phyloP scores from a whole-genome alignment of 1,140 invertebrate species.

The Wasmannia auropunctata region DNA sequence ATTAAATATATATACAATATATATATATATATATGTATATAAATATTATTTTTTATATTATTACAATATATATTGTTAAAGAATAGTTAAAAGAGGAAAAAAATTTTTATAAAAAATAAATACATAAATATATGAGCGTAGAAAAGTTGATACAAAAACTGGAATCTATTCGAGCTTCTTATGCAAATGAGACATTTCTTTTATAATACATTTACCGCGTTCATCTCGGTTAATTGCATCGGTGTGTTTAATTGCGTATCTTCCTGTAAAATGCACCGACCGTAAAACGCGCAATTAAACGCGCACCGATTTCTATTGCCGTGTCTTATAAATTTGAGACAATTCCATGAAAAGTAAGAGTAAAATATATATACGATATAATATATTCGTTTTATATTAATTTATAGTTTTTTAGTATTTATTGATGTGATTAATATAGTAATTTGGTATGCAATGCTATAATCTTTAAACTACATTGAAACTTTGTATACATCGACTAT shows the following conservation, averaged over 20 bases:
- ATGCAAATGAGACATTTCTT: neutral
- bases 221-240: conserved; percentile 45
- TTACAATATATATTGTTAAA: too few relatives aligned
- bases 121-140: neutral
- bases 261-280: conserved; percentile 4
- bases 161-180: neutral
- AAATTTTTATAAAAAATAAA: neutral
- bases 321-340: conserved; percentile 51
- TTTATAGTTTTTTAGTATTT: too few relatives aligned
- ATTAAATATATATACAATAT: too few relatives aligned
- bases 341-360: neutral
- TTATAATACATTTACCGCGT: neutral
- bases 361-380: neutral
- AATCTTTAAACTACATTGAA: too few relatives aligned
- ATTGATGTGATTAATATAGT: too few relatives aligned
- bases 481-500: too few relatives aligned
- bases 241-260: conserved; percentile 25
- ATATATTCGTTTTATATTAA: too few relatives aligned
- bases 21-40: too few relatives aligned
- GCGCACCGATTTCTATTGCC: neutral
- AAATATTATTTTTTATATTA: too few relatives aligned
- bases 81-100: too few relatives aligned
- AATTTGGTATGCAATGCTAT: too few relatives aligned
- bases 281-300: conserved; percentile 58
- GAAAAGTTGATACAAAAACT: neutral